phyloP scores from a whole-genome alignment of 2,113 vertebrate genomes.

The Elgaria multicarinata region DNA sequence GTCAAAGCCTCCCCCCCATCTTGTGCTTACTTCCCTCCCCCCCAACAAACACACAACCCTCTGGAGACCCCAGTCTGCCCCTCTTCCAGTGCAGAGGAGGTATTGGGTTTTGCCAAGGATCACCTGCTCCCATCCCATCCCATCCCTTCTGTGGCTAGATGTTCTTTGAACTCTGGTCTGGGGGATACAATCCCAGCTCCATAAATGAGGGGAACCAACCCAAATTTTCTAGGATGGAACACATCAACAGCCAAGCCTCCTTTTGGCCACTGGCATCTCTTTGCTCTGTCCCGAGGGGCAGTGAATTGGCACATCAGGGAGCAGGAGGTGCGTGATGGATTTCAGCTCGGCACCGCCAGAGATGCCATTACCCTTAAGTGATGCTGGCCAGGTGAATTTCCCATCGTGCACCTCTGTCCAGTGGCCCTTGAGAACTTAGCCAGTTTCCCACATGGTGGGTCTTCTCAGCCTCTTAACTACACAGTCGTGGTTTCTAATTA shows the following conservation, averaged over 20 bases:
- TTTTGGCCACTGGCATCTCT: neutral
- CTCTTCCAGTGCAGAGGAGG: neutral
- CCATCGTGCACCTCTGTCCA: neutral
- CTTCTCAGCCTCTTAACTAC: neutral
- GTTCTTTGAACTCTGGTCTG: neutral
- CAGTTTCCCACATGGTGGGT: neutral
- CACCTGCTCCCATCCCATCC: neutral
- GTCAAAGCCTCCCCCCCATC: slow-evolving; percentile 24
- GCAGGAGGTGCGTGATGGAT: neutral
- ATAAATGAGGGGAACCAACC: neutral
- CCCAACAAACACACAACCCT: neutral
- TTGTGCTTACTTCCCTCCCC: slow-evolving; percentile 42
- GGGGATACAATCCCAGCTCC: neutral
- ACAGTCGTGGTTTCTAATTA: neutral
- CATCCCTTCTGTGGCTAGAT: neutral
- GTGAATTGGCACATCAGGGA: neutral
- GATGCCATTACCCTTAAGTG: too few species aligned
- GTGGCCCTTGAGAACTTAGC: fast-evolving
- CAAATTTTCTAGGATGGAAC: neutral
- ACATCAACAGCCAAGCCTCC: too few species aligned
- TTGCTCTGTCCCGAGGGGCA: neutral
- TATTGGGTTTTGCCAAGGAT: neutral
- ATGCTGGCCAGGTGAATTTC: neutral
- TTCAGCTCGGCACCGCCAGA: neutral
- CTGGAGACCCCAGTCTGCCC: neutral